Evolutionary conservation across 2,113 vertebrate genomes (phyloP), one percentile per base, ranked within the genome.

Genomic region (Theropithecus gelada): DNA sequence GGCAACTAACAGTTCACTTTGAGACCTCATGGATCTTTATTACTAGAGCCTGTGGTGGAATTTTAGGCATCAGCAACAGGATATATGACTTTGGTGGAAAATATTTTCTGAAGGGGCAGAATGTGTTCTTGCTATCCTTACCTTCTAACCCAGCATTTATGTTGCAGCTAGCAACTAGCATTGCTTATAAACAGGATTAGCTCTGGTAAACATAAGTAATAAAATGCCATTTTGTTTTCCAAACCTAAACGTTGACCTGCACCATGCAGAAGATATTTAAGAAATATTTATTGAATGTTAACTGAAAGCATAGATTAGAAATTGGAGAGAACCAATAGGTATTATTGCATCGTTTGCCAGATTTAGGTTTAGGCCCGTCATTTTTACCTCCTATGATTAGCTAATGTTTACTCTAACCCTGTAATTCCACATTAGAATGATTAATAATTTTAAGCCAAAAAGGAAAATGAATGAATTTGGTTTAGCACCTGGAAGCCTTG

Each of bases 391-490:
- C n/a, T 93, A 9, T 45, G 4, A 52, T 52, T 89, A 79, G 35
- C n/a, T 80, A 6, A 50, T 45, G n/a, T 48, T 76, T 64, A 93
- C 52, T 94, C 25, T 32, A 94, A 64, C 8, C 12, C 38, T 90
- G 2, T 76, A 76, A 55, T 38, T 40, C 6, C 32, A 35, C 11
- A 88, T 72, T 45, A 43, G 43, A 85, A 7, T 0, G 8, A 68
- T 90, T 85, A 50, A 8, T 45, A 84, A 61, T 91, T 87, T 97
- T 97, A 86, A 78, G 73, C 12, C 17, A 70, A 66, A 48, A 14
- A 88, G 13, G 13, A 8, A 85, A 90, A 73, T 4, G 7, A 85
- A 30, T 66, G 25, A 57, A 81, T 68, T 84, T 85, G 50, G 2
- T 68, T 68, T 80, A 66, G 50, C 2, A 72, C 22, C 8, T 87